Conservation (phyloP, 1,140 invertebrate genomes). For the Drosophila pseudoananassae region DNA sequence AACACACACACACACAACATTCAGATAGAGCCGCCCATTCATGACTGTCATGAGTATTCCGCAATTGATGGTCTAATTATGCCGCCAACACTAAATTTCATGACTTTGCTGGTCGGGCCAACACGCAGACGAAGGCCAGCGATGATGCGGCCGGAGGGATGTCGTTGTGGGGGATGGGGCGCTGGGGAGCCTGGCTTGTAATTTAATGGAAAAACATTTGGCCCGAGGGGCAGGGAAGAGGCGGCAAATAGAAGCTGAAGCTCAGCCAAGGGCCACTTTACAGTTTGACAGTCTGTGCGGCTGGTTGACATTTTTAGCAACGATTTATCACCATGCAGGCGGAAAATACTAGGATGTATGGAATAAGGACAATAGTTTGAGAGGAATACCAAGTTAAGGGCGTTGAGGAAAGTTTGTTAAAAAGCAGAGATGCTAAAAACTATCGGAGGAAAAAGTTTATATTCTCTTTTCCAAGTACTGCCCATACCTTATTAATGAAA, state of each 20-base stretch:
- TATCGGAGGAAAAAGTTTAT: too few relatives aligned
- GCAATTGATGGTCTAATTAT: slow-evolving; percentile 84
- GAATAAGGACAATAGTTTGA: slow-evolving; percentile 15
- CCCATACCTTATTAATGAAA: not conserved
- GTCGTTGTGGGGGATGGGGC: not conserved
- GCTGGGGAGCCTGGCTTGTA: slow-evolving; percentile 34
- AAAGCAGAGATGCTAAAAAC: not conserved
- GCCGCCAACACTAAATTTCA: slow-evolving; percentile 83
- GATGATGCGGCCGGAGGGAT: not conserved
- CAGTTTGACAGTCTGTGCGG: slow-evolving; percentile 49
- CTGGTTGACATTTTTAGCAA: slow-evolving; percentile 25
- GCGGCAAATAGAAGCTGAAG: slow-evolving; percentile 8
- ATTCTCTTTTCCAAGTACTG: too few relatives aligned
- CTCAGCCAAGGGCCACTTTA: slow-evolving; percentile 44
- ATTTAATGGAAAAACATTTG: slow-evolving; percentile 77
- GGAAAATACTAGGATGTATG: not conserved
- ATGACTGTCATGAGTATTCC: slow-evolving; percentile 83
- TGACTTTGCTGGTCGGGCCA: slow-evolving; percentile 68
- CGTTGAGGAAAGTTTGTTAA: not conserved
- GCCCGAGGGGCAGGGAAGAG: slow-evolving; percentile 33
- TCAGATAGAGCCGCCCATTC: slow-evolving; percentile 56
- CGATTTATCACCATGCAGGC: slow-evolving; percentile 22
- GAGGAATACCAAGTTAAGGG: not conserved
- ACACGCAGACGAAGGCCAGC: slow-evolving; percentile 37
- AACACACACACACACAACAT: slow-evolving; percentile 4